These are phyloP conservation scores for Eilema caniola DNA, from an alignment of 2,888 invertebrate species.

Conservation along the genomic window DNA sequence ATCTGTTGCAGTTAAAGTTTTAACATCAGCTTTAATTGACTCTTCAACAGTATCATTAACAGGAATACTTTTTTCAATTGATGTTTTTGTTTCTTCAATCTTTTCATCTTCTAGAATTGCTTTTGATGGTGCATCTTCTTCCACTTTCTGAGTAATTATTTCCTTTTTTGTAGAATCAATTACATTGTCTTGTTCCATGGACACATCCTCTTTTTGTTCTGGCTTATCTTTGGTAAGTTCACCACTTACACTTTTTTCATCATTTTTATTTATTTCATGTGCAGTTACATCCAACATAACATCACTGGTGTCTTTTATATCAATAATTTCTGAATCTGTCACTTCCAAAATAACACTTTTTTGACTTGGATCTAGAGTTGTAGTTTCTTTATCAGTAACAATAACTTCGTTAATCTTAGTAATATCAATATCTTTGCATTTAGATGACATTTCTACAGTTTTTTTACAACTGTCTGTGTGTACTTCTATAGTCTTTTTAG, in stretches of 20 bases:
- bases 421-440: constrained; percentile 42
- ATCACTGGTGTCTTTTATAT: constrained; percentile 22
- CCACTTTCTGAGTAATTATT: constrained; percentile 10
- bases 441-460: constrained; percentile 53
- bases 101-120: constrained; percentile 11
- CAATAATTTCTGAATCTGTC: constrained; percentile 13
- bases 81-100: constrained; percentile 9
- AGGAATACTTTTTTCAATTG: constrained; percentile 6
- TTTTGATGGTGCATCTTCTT: not conserved
- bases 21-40: not conserved
- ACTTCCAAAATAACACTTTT: constrained; percentile 22
- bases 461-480: constrained; percentile 75
- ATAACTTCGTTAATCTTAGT: constrained; percentile 30
- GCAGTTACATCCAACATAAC: constrained; percentile 4
- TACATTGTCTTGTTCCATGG: constrained; percentile 24
- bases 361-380: constrained; percentile 26
- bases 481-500: constrained; percentile 82
- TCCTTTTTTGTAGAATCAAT: constrained; percentile 28
- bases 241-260: constrained; percentile 9
- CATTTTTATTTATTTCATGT: constrained; percentile 10
- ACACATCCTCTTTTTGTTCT: constrained; percentile 4
- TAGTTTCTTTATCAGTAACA: constrained; percentile 33
- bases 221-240: constrained; percentile 18
- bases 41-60: not conserved
- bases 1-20: not conserved